A percentile compares a stretch with the other conserved stretches of the same genome.
Evolutionary conservation across 2,113 vertebrate genomes (phyloP).

Genomic region (Plestiodon gilberti): DNA sequence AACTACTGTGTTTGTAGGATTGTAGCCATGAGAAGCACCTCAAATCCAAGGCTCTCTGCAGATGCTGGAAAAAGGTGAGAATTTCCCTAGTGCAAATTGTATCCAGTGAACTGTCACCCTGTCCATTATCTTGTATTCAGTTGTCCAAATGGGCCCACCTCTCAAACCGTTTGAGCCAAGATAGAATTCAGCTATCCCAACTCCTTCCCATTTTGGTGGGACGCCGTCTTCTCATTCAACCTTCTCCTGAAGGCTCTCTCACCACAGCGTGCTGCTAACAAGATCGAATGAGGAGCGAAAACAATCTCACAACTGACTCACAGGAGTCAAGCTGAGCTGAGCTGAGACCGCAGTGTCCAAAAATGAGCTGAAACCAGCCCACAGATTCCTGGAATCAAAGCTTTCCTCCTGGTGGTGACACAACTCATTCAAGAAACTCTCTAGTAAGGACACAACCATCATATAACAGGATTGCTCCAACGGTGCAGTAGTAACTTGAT

Average conservation of each 20-base stretch:
- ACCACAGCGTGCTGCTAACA: neutral
- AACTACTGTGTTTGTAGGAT: neutral
- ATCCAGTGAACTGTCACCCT: neutral
- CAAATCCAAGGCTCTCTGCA: neutral
- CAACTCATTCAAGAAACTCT: rapidly evolving
- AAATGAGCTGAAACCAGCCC: neutral
- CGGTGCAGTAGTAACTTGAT: neutral
- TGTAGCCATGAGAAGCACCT: neutral
- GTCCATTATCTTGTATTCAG: neutral
- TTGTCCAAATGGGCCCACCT: neutral
- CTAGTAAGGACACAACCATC: neutral
- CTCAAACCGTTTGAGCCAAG: neutral
- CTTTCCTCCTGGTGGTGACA: neutral
- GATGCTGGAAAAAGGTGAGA: neutral
- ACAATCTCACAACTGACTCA: neutral
- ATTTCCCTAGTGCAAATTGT: neutral
- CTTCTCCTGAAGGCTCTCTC: neutral
- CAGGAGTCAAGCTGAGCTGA: neutral
- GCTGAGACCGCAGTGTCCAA: neutral
- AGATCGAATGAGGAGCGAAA: neutral
- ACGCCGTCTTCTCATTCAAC: neutral
- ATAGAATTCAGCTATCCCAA: neutral
- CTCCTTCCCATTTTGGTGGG: neutral
- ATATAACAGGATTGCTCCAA: neutral
- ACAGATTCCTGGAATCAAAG: neutral